Conservation (phyloP, 2,888 invertebrate genomes). For the Poecilus cupreus region DNA sequence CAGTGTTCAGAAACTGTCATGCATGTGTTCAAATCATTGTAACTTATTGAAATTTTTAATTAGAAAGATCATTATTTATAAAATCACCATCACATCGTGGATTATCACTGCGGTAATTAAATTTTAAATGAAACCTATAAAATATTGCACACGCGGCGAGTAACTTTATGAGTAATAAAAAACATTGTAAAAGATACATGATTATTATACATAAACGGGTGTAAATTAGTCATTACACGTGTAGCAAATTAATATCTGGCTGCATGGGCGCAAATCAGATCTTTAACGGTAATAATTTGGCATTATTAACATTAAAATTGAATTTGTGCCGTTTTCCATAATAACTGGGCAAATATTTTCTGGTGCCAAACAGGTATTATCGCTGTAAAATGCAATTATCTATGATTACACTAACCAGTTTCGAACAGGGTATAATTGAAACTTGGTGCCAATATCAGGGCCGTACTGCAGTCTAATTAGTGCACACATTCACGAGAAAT, state of each 20-base stretch:
- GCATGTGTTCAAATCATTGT: no score
- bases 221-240: not conserved
- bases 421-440: constrained; percentile 49
- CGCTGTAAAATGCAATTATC: constrained; percentile 49
- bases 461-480: constrained; percentile 42
- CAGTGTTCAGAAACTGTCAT: no score
- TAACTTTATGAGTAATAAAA: no score
- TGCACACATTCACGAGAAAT: constrained; percentile 44
- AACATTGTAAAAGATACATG: no score
- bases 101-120: no score
- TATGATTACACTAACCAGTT: constrained; percentile 52
- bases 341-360: constrained; percentile 20
- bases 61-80: no score
- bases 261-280: not conserved
- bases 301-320: constrained; percentile 21
- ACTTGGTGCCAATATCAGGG: constrained; percentile 44
- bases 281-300: not conserved
- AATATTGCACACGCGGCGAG: no score
- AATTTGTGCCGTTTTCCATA: constrained; percentile 7
- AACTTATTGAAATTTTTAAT: no score
- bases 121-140: no score
- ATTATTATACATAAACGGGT: no score
- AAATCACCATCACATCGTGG: no score
- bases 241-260: not conserved
- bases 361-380: constrained; percentile 27